Base-by-base conservation (phyloP, 2,888 invertebrate species). In the Celastrina argiolus region DNA sequence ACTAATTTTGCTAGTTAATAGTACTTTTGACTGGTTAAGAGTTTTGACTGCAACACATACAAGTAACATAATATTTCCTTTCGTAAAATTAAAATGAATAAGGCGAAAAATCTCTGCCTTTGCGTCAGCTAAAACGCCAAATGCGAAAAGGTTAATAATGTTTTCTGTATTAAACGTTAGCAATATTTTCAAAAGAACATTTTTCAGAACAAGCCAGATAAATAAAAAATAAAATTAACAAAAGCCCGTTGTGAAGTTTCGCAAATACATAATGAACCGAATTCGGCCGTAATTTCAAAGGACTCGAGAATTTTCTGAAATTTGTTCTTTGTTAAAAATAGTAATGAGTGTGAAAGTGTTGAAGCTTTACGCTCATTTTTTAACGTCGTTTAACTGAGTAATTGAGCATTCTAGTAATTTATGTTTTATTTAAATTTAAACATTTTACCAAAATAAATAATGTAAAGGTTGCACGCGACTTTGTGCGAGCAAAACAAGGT, bases 401-500 rank as follows among this genome's bases (percentile, higher is more conserved):
- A 59, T 34, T 34, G 34, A 36, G 36, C 58, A 58, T 31, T 59
- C 36, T 6, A 12, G 59, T 34, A n/a, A n/a, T n/a, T n/a, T n/a
- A n/a, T 31, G n/a, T 59, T 59, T 59, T 36, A 34, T 59, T 59
- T 59, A 59, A 58, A 31, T 31, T 58, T 56, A 56, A 26, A 26
- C n/a, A 1, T 18, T 45, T 42, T n/a, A n/a, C n/a, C n/a, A n/a
- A n/a, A n/a, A n/a, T n/a, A n/a, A 16, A 2, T 8, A 2, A 45
- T 3, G 18, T n/a, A n/a, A n/a, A n/a, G n/a, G n/a, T n/a, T n/a
- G n/a, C n/a, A n/a, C n/a, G n/a, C n/a, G n/a, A n/a, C n/a, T n/a
- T n/a, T n/a, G n/a, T n/a, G n/a, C n/a, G n/a, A n/a, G n/a, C n/a
- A n/a, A n/a, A n/a, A n/a, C n/a, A n/a, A n/a, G n/a, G n/a, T n/a